Percentiles rank a stretch among this genome's conserved stretches.
These are phyloP conservation scores for Chrysocyon brachyurus DNA, from an alignment of 2,797 vertebrate genomes.

Conservation along the genomic window DNA sequence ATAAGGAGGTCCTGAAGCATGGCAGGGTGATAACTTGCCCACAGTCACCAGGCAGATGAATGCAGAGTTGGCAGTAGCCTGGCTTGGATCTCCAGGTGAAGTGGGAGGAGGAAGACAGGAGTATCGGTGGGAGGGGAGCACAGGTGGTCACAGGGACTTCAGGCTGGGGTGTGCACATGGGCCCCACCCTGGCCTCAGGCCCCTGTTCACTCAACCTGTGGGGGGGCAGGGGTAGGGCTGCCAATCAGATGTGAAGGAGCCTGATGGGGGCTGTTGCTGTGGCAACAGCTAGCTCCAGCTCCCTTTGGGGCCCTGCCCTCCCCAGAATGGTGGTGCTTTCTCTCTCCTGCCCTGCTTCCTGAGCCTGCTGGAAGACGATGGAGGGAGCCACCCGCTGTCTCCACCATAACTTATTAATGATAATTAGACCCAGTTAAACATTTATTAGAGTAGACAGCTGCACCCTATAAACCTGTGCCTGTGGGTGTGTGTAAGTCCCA, in stretches of 20 bases:
- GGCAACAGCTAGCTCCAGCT: background rate
- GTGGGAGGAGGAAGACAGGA: background rate
- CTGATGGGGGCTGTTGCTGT: background rate
- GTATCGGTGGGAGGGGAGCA: background rate
- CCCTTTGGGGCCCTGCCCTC: background rate
- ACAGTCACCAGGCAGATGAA: rapidly evolving
- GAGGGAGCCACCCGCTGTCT: background rate
- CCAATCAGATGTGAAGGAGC: background rate
- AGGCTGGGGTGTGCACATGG: background rate
- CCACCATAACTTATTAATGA: constrained; percentile 58
- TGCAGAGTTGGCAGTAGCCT: background rate
- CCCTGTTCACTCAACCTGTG: background rate
- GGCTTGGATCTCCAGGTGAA: background rate
- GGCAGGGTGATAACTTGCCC: background rate
- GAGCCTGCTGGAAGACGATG: background rate
- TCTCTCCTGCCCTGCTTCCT: background rate
- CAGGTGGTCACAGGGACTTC: background rate
- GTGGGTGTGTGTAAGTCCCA: background rate
- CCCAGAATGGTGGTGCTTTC: background rate
- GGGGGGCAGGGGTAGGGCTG: background rate
- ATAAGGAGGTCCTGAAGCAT: background rate
- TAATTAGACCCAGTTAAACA: background rate
- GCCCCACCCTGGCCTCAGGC: background rate
- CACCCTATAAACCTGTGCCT: background rate
- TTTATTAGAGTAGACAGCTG: background rate